Conservation (phyloP, 1,140 invertebrate genomes). For the Pogonognathellus flavescens region DNA sequence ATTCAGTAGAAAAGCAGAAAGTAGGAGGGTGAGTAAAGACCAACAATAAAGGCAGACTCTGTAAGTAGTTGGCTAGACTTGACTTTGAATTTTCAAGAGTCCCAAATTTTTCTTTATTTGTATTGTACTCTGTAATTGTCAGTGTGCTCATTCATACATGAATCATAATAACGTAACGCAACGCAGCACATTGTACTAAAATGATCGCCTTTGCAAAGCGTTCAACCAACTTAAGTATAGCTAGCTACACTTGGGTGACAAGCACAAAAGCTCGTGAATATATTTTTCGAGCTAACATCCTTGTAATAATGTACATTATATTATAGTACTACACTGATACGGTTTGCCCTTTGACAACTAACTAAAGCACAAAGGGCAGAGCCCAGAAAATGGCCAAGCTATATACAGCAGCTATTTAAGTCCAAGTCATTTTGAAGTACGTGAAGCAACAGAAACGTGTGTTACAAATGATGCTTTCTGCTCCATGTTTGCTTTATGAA, state of each 20-base stretch:
- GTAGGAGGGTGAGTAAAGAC: slow-evolving; percentile 24
- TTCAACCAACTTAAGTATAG: slow-evolving; percentile 5
- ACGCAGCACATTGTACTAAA: background rate
- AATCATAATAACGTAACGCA: slow-evolving; percentile 21
- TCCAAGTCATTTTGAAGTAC: background rate
- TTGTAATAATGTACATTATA: background rate
- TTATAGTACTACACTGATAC: background rate
- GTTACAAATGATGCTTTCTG: no score
- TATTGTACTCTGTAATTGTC: slow-evolving; percentile 21
- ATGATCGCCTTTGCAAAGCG: slow-evolving; percentile 17
- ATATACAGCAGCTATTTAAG: background rate
- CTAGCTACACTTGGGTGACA: slow-evolving; percentile 40
- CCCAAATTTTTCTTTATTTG: slow-evolving; percentile 45
- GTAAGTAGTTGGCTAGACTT: background rate
- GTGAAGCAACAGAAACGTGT: no score
- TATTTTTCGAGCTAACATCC: slow-evolving; percentile 4
- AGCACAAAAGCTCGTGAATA: slow-evolving; percentile 15
- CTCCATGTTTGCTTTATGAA: background rate
- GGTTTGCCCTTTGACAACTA: background rate
- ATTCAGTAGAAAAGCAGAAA: slow-evolving; percentile 18
- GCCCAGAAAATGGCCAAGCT: background rate
- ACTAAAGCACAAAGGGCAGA: background rate
- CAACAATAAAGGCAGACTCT: slow-evolving; percentile 41
- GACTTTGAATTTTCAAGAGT: slow-evolving; percentile 36
- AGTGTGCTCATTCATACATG: slow-evolving; percentile 31